A percentile compares a stretch with the other conserved stretches of the same genome.
Evolutionary conservation across 2,113 vertebrate species (phyloP).

Genomic region (Beaufortia kweichowensis): DNA sequence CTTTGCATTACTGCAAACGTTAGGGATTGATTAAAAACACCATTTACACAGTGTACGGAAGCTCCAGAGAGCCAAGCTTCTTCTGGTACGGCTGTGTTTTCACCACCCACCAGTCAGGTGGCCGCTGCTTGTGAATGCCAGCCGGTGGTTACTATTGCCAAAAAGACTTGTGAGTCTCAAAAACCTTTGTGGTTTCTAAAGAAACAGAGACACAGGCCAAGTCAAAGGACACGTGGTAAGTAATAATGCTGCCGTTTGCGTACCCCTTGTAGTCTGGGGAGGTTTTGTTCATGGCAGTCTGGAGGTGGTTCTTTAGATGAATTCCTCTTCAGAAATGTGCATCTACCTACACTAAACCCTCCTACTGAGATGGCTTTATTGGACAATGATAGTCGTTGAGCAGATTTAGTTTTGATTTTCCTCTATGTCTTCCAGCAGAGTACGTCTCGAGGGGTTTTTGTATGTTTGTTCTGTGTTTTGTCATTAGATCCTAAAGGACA

Average conservation of each 20-base stretch:
- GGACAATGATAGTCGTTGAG: not conserved
- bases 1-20: not conserved
- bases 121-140: constrained; percentile 14
- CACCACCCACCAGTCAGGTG: constrained; percentile 34
- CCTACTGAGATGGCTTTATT: constrained; percentile 15
- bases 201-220: not conserved
- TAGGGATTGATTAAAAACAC: not conserved
- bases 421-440: not conserved
- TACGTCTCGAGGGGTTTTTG: not conserved
- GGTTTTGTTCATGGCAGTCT: constrained; percentile 19
- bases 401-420: constrained; percentile 27
- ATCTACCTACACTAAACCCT: constrained; percentile 37
- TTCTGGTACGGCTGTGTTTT: constrained; percentile 2
- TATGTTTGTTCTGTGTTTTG: not conserved
- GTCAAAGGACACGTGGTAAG: not conserved
- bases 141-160: not conserved
- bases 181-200: not conserved
- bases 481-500: too few relatives aligned
- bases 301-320: constrained; percentile 34
- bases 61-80: not conserved
- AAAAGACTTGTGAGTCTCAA: constrained; percentile 6
- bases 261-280: constrained; percentile 8
- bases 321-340: constrained; percentile 28
- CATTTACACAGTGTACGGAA: not conserved
- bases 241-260: not conserved